Evolutionary conservation across 2,888 invertebrate genomes (phyloP).

Genomic region (Opisthograptis luteolata): DNA sequence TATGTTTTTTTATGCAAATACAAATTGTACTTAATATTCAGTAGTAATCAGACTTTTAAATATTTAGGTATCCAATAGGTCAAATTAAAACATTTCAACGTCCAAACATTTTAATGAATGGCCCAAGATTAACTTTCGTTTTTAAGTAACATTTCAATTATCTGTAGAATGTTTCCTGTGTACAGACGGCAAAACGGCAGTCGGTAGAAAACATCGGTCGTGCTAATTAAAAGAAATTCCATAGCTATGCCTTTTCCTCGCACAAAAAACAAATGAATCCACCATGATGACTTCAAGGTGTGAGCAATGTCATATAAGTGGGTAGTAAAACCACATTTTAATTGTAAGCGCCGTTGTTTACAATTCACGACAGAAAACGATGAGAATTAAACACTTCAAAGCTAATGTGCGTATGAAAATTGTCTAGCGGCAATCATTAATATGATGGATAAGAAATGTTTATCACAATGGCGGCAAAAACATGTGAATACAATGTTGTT

Average conservation of each 20-base stretch:
- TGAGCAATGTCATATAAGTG: slow-evolving; percentile 74
- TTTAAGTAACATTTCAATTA: slow-evolving; percentile 38
- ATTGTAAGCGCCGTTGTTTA: slow-evolving; percentile 62
- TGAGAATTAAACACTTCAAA: slow-evolving; percentile 57
- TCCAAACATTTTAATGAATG: slow-evolving; percentile 34
- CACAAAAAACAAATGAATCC: slow-evolving; percentile 66
- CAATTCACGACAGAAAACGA: slow-evolving; percentile 55
- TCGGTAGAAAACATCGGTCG: slow-evolving; percentile 47
- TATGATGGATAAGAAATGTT: slow-evolving; percentile 38
- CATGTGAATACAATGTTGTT: slow-evolving; percentile 29
- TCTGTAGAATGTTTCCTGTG: slow-evolving; percentile 53
- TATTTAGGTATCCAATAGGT: not conserved
- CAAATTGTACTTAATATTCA: too few species aligned
- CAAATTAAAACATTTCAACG: slow-evolving; percentile 3
- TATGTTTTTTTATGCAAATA: not conserved
- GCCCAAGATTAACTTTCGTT: slow-evolving; percentile 28
- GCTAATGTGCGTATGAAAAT: slow-evolving; percentile 58
- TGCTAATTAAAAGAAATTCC: slow-evolving; percentile 76
- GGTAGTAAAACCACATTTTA: slow-evolving; percentile 65
- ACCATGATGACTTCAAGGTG: slow-evolving; percentile 67
- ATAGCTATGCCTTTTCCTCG: slow-evolving; percentile 57
- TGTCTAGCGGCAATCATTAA: slow-evolving; percentile 39
- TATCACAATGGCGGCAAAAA: slow-evolving; percentile 32
- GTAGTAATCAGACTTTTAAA: not conserved
- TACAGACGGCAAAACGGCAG: slow-evolving; percentile 28